Conservation (phyloP, 2,888 invertebrate genomes). For the Tipula unca region DNA sequence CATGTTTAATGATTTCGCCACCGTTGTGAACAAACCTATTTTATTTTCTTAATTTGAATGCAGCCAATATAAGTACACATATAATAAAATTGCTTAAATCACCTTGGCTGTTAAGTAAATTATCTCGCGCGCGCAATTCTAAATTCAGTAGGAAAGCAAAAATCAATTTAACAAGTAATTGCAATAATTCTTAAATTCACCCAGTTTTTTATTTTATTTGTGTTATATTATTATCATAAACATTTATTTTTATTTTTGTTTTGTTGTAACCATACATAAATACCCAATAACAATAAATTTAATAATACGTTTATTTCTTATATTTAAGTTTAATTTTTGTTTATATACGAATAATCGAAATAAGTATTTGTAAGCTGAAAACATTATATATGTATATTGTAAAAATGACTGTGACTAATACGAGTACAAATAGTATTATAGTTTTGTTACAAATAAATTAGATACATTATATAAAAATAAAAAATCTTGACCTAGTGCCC, state of each 20-base stretch:
- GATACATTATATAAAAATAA: not conserved
- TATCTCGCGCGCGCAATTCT: not conserved
- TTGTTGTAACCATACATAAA: not conserved
- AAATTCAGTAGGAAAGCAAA: not conserved
- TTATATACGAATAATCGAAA: not conserved
- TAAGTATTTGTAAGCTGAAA: not conserved
- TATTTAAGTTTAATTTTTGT: not conserved
- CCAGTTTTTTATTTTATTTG: not conserved
- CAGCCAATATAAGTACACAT: too few species aligned
- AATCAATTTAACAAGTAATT: not conserved
- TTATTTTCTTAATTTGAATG: too few species aligned
- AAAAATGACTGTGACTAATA: not conserved
- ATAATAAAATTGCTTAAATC: not conserved
- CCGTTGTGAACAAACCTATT: too few species aligned
- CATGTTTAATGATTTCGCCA: too few species aligned
- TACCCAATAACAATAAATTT: not conserved
- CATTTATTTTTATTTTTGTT: not conserved
- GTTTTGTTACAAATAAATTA: conserved; percentile 14
- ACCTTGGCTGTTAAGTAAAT: not conserved
- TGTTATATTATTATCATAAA: not conserved
- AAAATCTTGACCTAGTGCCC: not conserved
- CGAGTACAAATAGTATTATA: not conserved
- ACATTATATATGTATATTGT: not conserved
- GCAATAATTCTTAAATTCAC: not conserved
- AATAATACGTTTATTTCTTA: not conserved